Conservation (phyloP, 2,797 vertebrate genomes). For the Microchirus variegatus region DNA sequence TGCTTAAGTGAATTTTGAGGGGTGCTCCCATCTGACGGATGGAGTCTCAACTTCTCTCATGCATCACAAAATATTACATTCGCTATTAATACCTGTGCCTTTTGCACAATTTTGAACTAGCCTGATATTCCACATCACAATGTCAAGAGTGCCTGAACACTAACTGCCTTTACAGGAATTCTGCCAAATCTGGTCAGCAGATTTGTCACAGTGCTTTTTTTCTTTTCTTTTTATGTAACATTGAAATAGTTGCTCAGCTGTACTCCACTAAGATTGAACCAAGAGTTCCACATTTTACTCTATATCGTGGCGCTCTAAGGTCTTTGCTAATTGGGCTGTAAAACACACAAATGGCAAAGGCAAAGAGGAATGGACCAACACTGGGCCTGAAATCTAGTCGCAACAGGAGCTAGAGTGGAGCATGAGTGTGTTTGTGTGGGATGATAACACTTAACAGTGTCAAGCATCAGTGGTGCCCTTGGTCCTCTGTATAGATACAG, state of each 20-base stretch:
- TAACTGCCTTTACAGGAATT: conserved; percentile 7
- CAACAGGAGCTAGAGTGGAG: not conserved
- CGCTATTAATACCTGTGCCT: too few species aligned
- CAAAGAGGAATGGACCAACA: conserved; percentile 43
- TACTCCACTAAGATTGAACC: conserved; percentile 29
- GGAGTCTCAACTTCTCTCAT: conserved; percentile 10
- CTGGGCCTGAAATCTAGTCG: conserved; percentile 18
- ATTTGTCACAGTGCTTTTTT: not conserved
- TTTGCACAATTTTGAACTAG: not conserved
- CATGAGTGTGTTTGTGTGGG: not conserved
- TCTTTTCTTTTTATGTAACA: conserved; percentile 10
- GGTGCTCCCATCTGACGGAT: conserved; percentile 42
- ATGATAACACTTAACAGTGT: conserved; percentile 9
- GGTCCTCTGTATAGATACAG: conserved; percentile 11
- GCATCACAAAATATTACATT: not conserved
- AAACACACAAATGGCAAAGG: conserved; percentile 53
- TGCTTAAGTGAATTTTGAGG: conserved; percentile 56
- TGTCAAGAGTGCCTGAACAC: not conserved
- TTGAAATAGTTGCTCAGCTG: conserved; percentile 31
- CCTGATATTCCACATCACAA: conserved; percentile 1
- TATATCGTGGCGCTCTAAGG: conserved; percentile 44
- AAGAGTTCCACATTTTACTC: conserved; percentile 35
- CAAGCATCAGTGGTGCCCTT: conserved; percentile 20
- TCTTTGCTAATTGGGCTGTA: conserved; percentile 60
- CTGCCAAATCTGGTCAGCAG: conserved; percentile 12